Evolutionary conservation across 2,888 invertebrate species (phyloP).

Genomic region (Clanis bilineata): DNA sequence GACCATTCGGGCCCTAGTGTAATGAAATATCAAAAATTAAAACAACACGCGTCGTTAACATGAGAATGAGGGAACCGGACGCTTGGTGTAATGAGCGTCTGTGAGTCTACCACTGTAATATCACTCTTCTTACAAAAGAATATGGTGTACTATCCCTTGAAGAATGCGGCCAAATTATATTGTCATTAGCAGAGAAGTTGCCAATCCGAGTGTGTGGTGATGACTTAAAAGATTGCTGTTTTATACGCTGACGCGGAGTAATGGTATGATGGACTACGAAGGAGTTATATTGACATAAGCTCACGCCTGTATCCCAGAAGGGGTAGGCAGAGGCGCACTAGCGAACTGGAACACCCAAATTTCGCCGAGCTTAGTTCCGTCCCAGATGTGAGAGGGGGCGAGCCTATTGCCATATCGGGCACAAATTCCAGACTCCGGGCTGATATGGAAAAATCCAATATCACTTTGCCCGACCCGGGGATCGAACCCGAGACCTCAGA

Average conservation of each 20-base stretch:
- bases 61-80: conserved; percentile 1
- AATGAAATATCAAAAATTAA: conserved; percentile 10
- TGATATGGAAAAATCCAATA: too few relatives aligned
- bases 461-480: too few relatives aligned
- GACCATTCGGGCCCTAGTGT: neutral
- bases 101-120: neutral
- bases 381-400: too few relatives aligned
- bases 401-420: too few relatives aligned
- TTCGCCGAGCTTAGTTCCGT: too few relatives aligned
- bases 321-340: too few relatives aligned
- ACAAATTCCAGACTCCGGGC: too few relatives aligned
- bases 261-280: neutral
- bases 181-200: neutral
- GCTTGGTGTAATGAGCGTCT: conserved; percentile 1
- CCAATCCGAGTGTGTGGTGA: conserved; percentile 5
- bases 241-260: neutral
- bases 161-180: neutral
- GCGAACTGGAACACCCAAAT: too few relatives aligned
- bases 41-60: conserved; percentile 2
- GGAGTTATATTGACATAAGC: too few relatives aligned
- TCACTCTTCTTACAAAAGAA: neutral
- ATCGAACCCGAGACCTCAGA: too few relatives aligned
- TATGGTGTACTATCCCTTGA: neutral
- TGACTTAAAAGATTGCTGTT: conserved; percentile 2
- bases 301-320: too few relatives aligned